phyloP scores from a whole-genome alignment of 1,140 invertebrate genomes.

The Nymphalis io region DNA sequence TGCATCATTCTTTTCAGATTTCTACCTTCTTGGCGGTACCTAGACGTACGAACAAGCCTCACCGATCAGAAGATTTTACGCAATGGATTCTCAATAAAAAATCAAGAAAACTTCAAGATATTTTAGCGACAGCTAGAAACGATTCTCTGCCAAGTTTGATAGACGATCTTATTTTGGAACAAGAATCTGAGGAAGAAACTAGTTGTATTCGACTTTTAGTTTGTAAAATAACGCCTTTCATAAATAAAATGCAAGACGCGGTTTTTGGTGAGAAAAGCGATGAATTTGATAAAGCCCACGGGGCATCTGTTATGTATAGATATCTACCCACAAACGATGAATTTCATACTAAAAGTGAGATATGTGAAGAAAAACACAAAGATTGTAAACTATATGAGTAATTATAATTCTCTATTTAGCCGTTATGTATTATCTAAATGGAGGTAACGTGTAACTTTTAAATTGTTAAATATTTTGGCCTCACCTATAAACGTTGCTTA shows the following conservation, averaged over 20 bases:
- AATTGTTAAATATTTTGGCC: too few relatives aligned
- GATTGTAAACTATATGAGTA: slow-evolving; percentile 75
- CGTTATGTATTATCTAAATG: too few relatives aligned
- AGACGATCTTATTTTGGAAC: slow-evolving; percentile 81
- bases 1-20: slow-evolving; percentile 66
- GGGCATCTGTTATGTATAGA: slow-evolving; percentile 78
- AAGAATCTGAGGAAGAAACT: slow-evolving; percentile 80
- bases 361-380: slow-evolving; percentile 84
- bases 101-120: slow-evolving; percentile 78
- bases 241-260: slow-evolving; percentile 87
- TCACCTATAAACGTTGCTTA: too few relatives aligned
- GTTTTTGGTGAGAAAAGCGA: slow-evolving; percentile 70
- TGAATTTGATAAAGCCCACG: slow-evolving; percentile 40
- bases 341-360: slow-evolving; percentile 83
- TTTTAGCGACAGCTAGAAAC: slow-evolving; percentile 82
- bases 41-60: slow-evolving; percentile 43
- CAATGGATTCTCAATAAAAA: slow-evolving; percentile 67
- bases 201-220: slow-evolving; percentile 87
- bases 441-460: too few relatives aligned
- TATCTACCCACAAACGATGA: slow-evolving; percentile 84
- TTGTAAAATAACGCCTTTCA: slow-evolving; percentile 88
- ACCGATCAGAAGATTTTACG: slow-evolving; percentile 58
- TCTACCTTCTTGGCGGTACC: slow-evolving; percentile 73
- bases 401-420: not conserved
- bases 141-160: slow-evolving; percentile 83